Evolutionary conservation across 2,797 vertebrate genomes (phyloP).

Genomic region (Gouania willdenowi): DNA sequence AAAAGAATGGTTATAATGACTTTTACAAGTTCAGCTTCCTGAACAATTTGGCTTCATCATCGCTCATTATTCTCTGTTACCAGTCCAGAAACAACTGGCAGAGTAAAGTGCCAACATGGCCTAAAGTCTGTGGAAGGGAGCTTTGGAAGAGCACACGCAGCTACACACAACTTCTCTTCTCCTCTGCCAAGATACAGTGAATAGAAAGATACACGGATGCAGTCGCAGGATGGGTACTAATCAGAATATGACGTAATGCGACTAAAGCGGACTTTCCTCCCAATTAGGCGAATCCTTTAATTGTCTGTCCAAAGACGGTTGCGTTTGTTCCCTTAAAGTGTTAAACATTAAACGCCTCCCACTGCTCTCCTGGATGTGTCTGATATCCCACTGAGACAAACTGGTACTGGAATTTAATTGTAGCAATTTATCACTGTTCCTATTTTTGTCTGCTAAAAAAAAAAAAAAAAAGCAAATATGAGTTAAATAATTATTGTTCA

Average conservation of each 20-base stretch:
- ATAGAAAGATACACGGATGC: conserved; percentile 32
- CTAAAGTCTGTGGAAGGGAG: conserved; percentile 56
- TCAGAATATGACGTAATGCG: conserved; percentile 25
- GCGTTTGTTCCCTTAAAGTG: conserved; percentile 57
- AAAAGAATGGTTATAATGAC: no score
- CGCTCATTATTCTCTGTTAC: no score
- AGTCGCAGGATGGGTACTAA: conserved; percentile 13
- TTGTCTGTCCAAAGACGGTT: conserved; percentile 65
- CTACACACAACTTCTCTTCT: conserved; percentile 44
- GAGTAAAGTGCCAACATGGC: conserved; percentile 27
- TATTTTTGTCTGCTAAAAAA: conserved; percentile 47
- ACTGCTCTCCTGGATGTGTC: conserved; percentile 48
- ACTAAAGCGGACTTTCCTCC: conserved; percentile 46
- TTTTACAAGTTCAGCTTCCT: no score
- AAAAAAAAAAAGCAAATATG: conserved; percentile 37
- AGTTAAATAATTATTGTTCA: no score
- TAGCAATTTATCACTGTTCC: conserved; percentile 34
- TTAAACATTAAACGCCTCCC: conserved; percentile 58
- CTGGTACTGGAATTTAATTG: conserved; percentile 51
- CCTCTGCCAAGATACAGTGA: conserved; percentile 41
- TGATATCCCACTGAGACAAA: conserved; percentile 51
- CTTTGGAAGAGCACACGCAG: conserved; percentile 56
- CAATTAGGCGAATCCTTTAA: conserved; percentile 53
- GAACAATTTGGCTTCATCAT: no score
- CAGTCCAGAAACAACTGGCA: conserved; percentile 56